Evolutionary conservation across 2,113 vertebrate species (phyloP).

Genomic region (Fregata magnificens): DNA sequence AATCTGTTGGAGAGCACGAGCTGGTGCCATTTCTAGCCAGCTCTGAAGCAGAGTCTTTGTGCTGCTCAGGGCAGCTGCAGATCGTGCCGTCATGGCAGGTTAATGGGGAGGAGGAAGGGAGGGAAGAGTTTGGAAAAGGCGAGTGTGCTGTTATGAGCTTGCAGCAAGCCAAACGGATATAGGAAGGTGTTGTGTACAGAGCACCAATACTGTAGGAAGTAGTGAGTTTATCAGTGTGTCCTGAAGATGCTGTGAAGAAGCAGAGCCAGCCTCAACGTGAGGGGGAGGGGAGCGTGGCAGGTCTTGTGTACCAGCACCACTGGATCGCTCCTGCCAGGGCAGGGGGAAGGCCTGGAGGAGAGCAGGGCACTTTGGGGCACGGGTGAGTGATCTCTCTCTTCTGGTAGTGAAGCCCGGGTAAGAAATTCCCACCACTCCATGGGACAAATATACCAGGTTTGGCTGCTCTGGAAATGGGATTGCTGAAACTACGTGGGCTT

Average conservation of each 20-base stretch:
- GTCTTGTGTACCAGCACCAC: not conserved
- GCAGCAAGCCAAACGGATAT: not conserved
- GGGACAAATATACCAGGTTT: not conserved
- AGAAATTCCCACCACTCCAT: not conserved
- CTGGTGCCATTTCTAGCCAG: not conserved
- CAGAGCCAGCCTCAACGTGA: not conserved
- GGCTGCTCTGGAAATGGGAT: not conserved
- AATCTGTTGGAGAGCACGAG: not conserved
- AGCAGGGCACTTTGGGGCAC: not conserved
- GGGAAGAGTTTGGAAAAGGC: not conserved
- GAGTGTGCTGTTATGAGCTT: not conserved
- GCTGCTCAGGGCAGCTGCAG: not conserved
- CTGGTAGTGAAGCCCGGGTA: not conserved
- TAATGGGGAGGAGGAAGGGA: not conserved
- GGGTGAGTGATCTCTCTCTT: not conserved
- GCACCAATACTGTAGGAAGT: not conserved
- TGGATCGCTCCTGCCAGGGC: not conserved
- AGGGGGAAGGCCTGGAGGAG: not conserved
- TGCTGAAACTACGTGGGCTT: not conserved
- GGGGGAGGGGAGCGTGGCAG: not conserved
- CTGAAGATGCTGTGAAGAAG: not conserved
- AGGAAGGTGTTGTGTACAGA: not conserved
- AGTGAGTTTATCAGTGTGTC: not conserved
- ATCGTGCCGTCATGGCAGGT: not conserved
- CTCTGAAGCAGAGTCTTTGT: fast-evolving